Evolutionary conservation across 2,113 vertebrate species (phyloP).

Genomic region (Pogona vitticeps): DNA sequence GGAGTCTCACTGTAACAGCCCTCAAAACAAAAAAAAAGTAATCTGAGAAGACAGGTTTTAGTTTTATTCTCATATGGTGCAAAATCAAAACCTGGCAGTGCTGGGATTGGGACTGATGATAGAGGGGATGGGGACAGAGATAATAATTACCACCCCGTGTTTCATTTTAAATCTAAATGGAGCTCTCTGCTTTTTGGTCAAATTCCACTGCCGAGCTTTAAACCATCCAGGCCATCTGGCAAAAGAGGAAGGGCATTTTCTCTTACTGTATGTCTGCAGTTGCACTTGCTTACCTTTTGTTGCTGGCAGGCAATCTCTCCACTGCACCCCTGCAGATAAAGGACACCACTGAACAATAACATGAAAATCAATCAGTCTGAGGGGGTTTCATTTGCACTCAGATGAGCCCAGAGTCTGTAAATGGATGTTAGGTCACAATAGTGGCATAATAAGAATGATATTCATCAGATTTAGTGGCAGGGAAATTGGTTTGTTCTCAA

Average conservation of each 20-base stretch:
- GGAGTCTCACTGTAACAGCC: neutral
- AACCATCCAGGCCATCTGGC: neutral
- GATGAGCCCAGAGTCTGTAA: neutral
- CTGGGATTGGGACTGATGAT: too few relatives aligned
- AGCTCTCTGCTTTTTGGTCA: neutral
- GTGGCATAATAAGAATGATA: neutral
- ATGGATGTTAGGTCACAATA: neutral
- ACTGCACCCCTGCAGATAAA: neutral
- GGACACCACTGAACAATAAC: neutral
- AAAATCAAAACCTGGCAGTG: neutral
- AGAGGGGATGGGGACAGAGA: neutral
- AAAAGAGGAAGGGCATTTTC: neutral
- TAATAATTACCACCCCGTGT: neutral
- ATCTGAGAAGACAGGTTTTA: neutral
- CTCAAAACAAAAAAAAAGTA: too few relatives aligned
- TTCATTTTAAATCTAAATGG: neutral
- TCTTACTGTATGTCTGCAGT: neutral
- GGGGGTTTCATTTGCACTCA: neutral
- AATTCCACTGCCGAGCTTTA: neutral
- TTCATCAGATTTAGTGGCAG: neutral
- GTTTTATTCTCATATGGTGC: too few relatives aligned
- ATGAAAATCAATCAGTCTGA: constrained; percentile 5
- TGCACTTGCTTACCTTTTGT: neutral
- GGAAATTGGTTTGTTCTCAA: neutral
- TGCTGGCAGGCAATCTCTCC: neutral